Evolutionary conservation across 2,113 vertebrate genomes (phyloP).

Genomic region (Pomatostomus ruficeps): DNA sequence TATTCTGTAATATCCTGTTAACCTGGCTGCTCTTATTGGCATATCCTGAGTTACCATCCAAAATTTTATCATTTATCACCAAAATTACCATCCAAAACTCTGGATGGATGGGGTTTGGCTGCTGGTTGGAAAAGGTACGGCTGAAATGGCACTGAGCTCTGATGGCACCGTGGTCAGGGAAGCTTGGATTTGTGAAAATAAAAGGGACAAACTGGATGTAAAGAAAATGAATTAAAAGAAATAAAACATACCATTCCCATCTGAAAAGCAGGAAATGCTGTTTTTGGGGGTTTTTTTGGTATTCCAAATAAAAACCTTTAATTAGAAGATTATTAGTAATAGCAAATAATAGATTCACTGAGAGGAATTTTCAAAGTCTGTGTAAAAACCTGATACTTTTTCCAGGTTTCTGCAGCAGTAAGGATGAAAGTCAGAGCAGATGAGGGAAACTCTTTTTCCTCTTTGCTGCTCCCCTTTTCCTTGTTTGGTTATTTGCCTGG

Average conservation of each 20-base stretch:
- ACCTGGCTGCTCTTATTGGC: not conserved
- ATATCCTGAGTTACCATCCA: not conserved
- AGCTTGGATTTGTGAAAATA: not conserved
- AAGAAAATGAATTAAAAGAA: not conserved
- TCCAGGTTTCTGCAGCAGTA: not conserved
- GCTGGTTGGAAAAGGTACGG: not conserved
- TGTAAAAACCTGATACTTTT: not conserved
- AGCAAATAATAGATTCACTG: not conserved
- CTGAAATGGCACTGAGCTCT: not conserved
- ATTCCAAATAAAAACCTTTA: not conserved
- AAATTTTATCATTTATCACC: not conserved
- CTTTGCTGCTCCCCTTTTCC: not conserved
- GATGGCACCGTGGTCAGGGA: accelerated
- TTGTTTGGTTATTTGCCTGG: not conserved
- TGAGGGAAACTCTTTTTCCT: not conserved
- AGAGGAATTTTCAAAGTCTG: not conserved
- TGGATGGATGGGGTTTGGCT: not conserved
- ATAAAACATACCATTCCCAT: not conserved
- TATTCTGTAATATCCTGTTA: not conserved
- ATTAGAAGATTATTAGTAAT: not conserved
- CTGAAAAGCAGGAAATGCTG: accelerated
- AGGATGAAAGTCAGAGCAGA: not conserved
- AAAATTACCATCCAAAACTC: not conserved
- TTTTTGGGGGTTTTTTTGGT: accelerated
- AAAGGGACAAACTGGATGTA: not conserved